Conservation (phyloP, 1,140 invertebrate genomes). For the Elymnias hypermnestra region DNA sequence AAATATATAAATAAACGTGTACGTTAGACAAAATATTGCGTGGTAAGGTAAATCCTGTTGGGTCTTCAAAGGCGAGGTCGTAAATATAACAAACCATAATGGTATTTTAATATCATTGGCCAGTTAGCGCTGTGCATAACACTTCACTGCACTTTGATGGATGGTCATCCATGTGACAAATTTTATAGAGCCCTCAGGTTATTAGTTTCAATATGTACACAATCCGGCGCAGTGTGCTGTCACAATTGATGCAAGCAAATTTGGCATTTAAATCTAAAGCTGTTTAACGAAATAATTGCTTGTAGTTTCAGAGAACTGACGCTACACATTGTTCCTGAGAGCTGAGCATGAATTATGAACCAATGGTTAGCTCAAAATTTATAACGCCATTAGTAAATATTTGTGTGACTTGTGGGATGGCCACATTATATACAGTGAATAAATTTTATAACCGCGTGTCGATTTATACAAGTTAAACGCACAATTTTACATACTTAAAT, state of each 20-base stretch:
- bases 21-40: too few species aligned
- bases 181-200: constrained; percentile 46
- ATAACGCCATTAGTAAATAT: constrained; percentile 34
- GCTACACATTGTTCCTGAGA: constrained; percentile 1
- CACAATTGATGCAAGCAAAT: constrained; percentile 10
- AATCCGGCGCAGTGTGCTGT: constrained; percentile 1
- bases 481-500: neutral
- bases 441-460: too few species aligned
- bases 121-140: constrained; percentile 33
- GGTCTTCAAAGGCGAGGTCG: neutral
- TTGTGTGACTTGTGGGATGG: constrained; percentile 22
- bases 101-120: constrained; percentile 17
- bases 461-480: too few species aligned
- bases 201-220: constrained; percentile 36
- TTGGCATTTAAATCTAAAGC: constrained; percentile 11
- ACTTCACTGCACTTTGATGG: constrained; percentile 46
- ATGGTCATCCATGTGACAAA: constrained; percentile 51
- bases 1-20: too few species aligned
- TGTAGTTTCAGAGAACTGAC: neutral
- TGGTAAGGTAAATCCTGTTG: too few species aligned
- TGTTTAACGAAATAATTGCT: constrained; percentile 4
- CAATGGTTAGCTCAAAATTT: constrained; percentile 29
- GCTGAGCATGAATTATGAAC: constrained; percentile 28
- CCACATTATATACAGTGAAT: constrained; percentile 8
- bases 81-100: constrained; percentile 1